Percentiles rank a stretch among this genome's conserved stretches.
phyloP scores from a whole-genome alignment of 2,113 vertebrate species.

The Andinoacara biseriatus region DNA sequence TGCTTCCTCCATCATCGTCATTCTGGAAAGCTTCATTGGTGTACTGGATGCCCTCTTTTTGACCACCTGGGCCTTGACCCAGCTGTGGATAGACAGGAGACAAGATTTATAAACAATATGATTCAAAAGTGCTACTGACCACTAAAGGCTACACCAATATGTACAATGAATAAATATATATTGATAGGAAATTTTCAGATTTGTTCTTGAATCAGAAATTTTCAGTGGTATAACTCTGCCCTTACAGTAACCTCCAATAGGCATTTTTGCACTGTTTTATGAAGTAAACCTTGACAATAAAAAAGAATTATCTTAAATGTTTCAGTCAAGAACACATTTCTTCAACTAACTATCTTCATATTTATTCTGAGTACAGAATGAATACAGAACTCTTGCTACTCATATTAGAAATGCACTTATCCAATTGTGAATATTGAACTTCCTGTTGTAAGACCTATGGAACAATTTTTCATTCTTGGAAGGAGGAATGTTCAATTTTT shows the following conservation, averaged over 20 bases:
- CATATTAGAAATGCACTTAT: not conserved
- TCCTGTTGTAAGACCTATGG: not conserved
- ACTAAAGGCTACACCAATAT: not conserved
- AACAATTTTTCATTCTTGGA: not conserved
- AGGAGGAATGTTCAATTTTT: not conserved
- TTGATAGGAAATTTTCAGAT: not conserved
- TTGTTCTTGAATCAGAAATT: not conserved
- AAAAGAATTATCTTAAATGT: not conserved
- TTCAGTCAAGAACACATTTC: not conserved
- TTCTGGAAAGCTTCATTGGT: slow-evolving; percentile 73
- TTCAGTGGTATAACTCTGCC: not conserved
- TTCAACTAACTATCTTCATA: not conserved
- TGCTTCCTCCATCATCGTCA: slow-evolving; percentile 56
- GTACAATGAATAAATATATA: not conserved
- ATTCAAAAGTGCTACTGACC: not conserved
- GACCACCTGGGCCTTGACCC: slow-evolving; percentile 27
- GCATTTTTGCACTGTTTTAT: not conserved
- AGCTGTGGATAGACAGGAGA: slow-evolving; percentile 55
- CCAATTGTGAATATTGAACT: not conserved
- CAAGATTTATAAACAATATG: not conserved
- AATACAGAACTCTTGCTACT: not conserved
- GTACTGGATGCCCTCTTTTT: slow-evolving; percentile 73
- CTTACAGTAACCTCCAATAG: not conserved
- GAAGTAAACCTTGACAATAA: not conserved
- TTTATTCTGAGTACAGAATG: not conserved